Base-by-base conservation (phyloP, 2,797 vertebrate species). In the Gobio occitaniae region DNA sequence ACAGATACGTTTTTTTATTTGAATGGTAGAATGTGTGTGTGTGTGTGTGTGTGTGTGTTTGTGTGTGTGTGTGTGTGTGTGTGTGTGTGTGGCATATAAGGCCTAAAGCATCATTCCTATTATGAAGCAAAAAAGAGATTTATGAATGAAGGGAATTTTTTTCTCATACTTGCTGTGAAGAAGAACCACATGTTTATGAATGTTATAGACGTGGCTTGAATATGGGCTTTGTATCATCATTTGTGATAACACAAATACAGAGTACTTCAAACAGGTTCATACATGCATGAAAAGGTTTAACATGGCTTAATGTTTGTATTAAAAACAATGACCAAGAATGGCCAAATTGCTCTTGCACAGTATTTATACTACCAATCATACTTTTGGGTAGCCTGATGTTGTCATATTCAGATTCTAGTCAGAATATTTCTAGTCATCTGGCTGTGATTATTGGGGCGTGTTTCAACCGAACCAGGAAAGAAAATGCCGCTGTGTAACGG, bases 1-100 rank as follows among this genome's bases (percentile, higher is more conserved):
- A 32, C 32, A 32, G 2, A 32, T 32, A 32, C 32, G 32, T 32
- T 54, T 81, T 81, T 52, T 80, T 29, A 66, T 69, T 80, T 69
- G 59, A 66, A 25, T 29, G 25, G 2, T 48, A 48, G 38, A 76
- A 44, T 63, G 44, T 72, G 32, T 70, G 63, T 32, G 66, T 69
- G 29, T 32, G 10, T 65, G 38, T 41, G 38, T 41, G 38, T 41
- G 38, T 61, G 41, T 71, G 32, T 69, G 63, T 65, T 32, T 69
- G 63, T 32, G 10, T 65, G 5, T 41, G 38, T 61, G 41, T 71
- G 32, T 69, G 63, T 65, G 66, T 69, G 63, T 32, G 10, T 65
- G 5, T 41, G 38, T 41, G 38, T 41, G 38, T 41, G 38, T 41
- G 59, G 78, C 47, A 50, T 65, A 32, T 50, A 36, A 21, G 29